Conservation (phyloP, 92 coral and sea anemone species). For the Zoanthus gigantus region DNA sequence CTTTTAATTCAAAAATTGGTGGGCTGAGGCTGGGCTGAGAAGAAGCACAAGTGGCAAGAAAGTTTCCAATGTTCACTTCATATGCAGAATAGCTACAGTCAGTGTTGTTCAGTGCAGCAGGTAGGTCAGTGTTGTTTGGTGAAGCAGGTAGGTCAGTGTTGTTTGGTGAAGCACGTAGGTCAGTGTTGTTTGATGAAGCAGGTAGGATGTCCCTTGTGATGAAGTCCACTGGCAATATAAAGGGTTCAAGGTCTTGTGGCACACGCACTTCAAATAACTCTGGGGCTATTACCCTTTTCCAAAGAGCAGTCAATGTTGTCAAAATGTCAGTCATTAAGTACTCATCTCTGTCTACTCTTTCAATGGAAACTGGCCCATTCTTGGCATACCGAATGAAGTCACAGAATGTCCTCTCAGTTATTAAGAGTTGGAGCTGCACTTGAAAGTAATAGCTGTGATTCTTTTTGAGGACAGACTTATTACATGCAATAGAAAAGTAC, state of each 20-base stretch:
- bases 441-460: constrained; percentile 57
- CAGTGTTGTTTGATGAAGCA: background rate
- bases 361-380: constrained; percentile 53
- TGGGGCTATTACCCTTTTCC: constrained; percentile 44
- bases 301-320: constrained; percentile 39
- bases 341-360: constrained; percentile 54
- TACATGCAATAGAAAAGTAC: constrained; percentile 40
- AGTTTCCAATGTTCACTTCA: constrained; percentile 54
- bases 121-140: no score
- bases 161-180: no score
- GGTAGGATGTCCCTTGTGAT: background rate
- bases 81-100: constrained; percentile 19
- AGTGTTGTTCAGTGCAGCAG: no score
- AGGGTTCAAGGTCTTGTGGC: constrained; percentile 55
- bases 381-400: constrained; percentile 60
- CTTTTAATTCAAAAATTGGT: constrained; percentile 20
- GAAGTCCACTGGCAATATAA: background rate
- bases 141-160: no score
- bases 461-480: constrained; percentile 36
- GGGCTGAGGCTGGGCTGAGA: constrained; percentile 6
- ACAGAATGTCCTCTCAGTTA: constrained; percentile 57
- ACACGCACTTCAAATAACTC: constrained; percentile 71
- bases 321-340: constrained; percentile 53
- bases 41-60: constrained; percentile 58
- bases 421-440: constrained; percentile 47